Conservation (phyloP, 2,888 invertebrate species). For the Philhelius pedissequus region DNA sequence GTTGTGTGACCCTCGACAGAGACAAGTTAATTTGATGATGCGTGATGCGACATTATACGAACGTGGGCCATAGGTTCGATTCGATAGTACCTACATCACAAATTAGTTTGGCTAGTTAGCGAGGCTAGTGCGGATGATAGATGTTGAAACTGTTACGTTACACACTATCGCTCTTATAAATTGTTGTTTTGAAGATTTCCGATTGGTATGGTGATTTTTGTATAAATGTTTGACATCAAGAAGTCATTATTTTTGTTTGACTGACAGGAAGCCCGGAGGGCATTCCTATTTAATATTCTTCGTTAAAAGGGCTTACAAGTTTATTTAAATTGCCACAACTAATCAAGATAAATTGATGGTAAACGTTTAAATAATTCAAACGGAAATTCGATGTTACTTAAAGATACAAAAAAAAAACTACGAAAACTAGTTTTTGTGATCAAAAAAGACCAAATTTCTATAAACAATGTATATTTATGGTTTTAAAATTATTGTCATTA, state of each 20-base stretch:
- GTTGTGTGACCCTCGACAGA: conserved; percentile 7
- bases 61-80: conserved; percentile 1
- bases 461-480: too few species aligned
- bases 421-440: not conserved
- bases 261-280: conserved; percentile 49
- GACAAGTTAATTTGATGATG: conserved; percentile 47
- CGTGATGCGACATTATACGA: conserved; percentile 27
- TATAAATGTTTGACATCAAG: conserved; percentile 34
- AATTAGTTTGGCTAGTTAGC: conserved; percentile 58
- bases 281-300: conserved; percentile 12
- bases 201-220: conserved; percentile 33
- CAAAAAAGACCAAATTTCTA: not conserved
- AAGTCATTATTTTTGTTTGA: conserved; percentile 43
- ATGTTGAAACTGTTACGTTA: not conserved
- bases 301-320: conserved; percentile 32
- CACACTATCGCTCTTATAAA: conserved; percentile 6
- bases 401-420: not conserved
- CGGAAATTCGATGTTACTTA: conserved; percentile 26
- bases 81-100: too few species aligned
- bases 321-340: conserved; percentile 47
- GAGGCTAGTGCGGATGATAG: conserved; percentile 23
- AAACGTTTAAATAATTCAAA: not conserved
- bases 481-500: too few species aligned
- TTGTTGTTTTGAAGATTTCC: conserved; percentile 5
- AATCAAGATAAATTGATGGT: conserved; percentile 44